Conservation (phyloP, 2,113 vertebrate species). For the Mohoua ochrocephala region DNA sequence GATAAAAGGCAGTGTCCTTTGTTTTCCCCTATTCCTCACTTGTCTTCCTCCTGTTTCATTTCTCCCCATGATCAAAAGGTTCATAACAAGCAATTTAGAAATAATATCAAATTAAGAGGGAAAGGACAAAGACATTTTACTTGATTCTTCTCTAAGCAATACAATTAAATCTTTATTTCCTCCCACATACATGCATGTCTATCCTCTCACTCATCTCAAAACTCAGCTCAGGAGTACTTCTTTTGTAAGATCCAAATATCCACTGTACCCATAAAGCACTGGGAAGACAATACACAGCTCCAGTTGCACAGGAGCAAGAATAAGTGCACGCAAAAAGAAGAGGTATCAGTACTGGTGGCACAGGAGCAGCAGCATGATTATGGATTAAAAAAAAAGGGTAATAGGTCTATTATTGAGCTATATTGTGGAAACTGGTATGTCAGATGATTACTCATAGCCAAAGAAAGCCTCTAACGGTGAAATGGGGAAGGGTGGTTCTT, state of each 20-base stretch:
- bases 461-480: background rate
- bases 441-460: background rate
- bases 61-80: background rate
- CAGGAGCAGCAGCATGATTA: background rate
- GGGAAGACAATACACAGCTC: background rate
- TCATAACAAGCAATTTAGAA: background rate
- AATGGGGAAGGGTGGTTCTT: background rate
- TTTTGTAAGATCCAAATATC: background rate
- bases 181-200: background rate
- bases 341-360: background rate
- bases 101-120: background rate
- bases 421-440: background rate
- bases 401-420: background rate
- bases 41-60: background rate
- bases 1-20: background rate
- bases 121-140: background rate
- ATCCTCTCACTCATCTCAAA: background rate
- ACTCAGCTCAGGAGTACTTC: background rate
- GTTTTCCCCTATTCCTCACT: background rate
- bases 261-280: background rate
- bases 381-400: background rate
- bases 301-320: background rate
- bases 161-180: background rate
- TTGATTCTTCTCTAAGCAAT: background rate
- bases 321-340: background rate